Conservation (phyloP, 2,113 vertebrate species). For the Madoqua kirkii region DNA sequence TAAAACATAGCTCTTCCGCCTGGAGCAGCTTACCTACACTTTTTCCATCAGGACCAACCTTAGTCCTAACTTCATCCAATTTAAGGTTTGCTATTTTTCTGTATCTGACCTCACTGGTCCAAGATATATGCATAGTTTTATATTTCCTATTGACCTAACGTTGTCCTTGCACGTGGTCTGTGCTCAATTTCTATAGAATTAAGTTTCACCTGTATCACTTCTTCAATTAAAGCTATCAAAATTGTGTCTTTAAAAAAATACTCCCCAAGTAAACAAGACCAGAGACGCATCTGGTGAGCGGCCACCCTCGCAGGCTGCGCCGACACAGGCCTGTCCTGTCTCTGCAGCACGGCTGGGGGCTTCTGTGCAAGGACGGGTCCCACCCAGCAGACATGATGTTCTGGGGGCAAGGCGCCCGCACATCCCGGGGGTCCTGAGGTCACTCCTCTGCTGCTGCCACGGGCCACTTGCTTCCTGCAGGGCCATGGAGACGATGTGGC, state of each 20-base stretch:
- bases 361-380: neutral
- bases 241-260: neutral
- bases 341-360: rapidly evolving
- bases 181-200: neutral
- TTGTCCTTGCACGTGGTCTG: rapidly evolving
- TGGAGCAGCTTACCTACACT: rapidly evolving
- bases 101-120: too few species aligned
- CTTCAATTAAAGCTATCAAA: neutral
- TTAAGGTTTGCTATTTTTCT: neutral
- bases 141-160: neutral
- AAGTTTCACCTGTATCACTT: neutral
- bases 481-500: rapidly evolving
- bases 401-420: neutral
- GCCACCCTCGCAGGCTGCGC: rapidly evolving
- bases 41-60: neutral
- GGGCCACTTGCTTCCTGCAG: rapidly evolving
- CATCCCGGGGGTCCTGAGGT: rapidly evolving
- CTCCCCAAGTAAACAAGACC: neutral
- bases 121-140: neutral
- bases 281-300: too few species aligned
- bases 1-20: rapidly evolving
- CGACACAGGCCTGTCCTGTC: rapidly evolving
- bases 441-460: rapidly evolving
- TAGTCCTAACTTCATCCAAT: neutral
- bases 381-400: rapidly evolving